A percentile compares a stretch with the other conserved stretches of the same genome.
Evolutionary conservation across 2,888 invertebrate species (phyloP).

Genomic region (Patella depressa): DNA sequence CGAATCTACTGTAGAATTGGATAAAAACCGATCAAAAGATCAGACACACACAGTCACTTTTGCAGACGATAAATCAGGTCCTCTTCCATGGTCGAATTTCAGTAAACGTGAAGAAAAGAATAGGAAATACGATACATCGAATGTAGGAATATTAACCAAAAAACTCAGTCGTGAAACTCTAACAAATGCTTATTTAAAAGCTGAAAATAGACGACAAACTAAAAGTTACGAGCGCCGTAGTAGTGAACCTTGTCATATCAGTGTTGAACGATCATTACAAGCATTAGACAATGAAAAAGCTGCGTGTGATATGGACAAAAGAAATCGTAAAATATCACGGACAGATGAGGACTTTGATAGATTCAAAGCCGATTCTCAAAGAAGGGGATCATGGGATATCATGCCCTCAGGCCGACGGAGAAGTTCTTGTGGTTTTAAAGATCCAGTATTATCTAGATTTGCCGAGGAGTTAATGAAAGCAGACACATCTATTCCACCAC

Average conservation of each 20-base stretch:
- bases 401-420: slow-evolving; percentile 40
- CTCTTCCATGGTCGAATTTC: slow-evolving; percentile 1
- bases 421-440: slow-evolving; percentile 58
- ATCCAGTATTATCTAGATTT: slow-evolving; percentile 62
- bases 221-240: slow-evolving; percentile 54
- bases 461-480: slow-evolving; percentile 64
- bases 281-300: slow-evolving; percentile 37
- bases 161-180: slow-evolving; percentile 51
- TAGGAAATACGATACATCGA: neutral
- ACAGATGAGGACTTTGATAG: slow-evolving; percentile 57
- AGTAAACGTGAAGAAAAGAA: neutral
- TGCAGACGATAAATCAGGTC: neutral
- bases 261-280: slow-evolving; percentile 38
- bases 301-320: slow-evolving; percentile 33
- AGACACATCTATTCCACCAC: slow-evolving; percentile 55
- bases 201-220: slow-evolving; percentile 43
- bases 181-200: slow-evolving; percentile 61
- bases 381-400: slow-evolving; percentile 45
- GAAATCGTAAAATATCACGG: slow-evolving; percentile 41
- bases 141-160: slow-evolving; percentile 30
- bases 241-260: slow-evolving; percentile 60
- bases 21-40: neutral
- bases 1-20: neutral
- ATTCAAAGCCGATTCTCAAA: slow-evolving; percentile 44
- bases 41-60: neutral